These are phyloP conservation scores for Ennomos fuscantarius DNA, from an alignment of 2,888 invertebrate species.

Conservation along the genomic window DNA sequence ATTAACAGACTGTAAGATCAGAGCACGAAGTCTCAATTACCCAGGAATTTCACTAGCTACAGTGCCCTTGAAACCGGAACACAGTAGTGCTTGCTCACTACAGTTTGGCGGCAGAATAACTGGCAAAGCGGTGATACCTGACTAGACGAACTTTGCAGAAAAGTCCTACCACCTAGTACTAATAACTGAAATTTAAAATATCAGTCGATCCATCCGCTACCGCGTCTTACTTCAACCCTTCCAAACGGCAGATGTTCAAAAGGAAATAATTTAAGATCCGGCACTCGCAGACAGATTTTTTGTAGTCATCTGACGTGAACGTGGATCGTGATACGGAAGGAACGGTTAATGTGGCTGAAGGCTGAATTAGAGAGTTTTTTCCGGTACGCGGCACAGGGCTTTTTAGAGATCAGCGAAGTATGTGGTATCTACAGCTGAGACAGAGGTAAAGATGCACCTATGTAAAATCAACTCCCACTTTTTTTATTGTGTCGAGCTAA, in stretches of 20 bases:
- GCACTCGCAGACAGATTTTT: conserved; percentile 49
- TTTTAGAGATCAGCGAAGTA: conserved; percentile 2
- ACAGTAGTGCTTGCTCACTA: too few species aligned
- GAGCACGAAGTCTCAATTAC: too few species aligned
- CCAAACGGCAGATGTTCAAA: conserved; percentile 42
- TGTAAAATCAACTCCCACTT: too few species aligned
- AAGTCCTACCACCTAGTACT: too few species aligned
- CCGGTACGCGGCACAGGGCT: conserved; percentile 7
- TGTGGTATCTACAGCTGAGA: neutral
- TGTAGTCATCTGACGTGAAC: conserved; percentile 39
- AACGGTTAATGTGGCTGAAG: conserved; percentile 31
- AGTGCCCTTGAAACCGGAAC: too few species aligned
- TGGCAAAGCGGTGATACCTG: too few species aligned
- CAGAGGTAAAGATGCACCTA: conserved; percentile 1
- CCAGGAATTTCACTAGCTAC: too few species aligned
- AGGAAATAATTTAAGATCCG: conserved; percentile 58
- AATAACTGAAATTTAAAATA: too few species aligned
- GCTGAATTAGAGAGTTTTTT: conserved; percentile 28
- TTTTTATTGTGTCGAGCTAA: too few species aligned
- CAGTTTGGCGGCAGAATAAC: too few species aligned
- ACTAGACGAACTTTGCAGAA: too few species aligned
- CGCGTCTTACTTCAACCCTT: conserved; percentile 18
- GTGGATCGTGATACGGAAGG: conserved; percentile 22
- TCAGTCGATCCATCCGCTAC: conserved; percentile 14
- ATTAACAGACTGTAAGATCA: too few species aligned